Conservation (phyloP, 2,888 invertebrate species). For the Pheosia gnoma region DNA sequence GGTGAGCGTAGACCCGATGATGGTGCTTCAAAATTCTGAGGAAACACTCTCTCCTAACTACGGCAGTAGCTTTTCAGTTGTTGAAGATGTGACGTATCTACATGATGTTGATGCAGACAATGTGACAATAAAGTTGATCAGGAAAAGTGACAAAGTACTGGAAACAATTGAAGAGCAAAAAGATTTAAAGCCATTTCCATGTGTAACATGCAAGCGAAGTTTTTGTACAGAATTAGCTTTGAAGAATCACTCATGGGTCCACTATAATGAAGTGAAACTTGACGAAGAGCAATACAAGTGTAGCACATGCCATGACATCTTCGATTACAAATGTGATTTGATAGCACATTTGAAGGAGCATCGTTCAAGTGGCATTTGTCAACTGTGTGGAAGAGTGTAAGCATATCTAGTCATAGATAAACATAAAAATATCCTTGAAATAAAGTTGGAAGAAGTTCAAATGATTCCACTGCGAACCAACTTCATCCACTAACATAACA, state of each 20-base stretch:
- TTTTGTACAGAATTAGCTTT: constrained; percentile 84
- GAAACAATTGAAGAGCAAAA: constrained; percentile 34
- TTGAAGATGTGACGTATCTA: constrained; percentile 53
- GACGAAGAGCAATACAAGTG: constrained; percentile 67
- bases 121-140: constrained; percentile 70
- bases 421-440: too few species aligned
- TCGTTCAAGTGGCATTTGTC: constrained; percentile 85
- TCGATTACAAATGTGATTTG: constrained; percentile 85
- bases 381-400: constrained; percentile 88
- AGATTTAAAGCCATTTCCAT: constrained; percentile 78
- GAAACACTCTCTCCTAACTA: constrained; percentile 47
- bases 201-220: constrained; percentile 80
- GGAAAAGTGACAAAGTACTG: constrained; percentile 36
- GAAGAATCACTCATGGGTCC: constrained; percentile 86
- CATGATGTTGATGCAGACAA: constrained; percentile 58
- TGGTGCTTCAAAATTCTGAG: constrained; percentile 85
- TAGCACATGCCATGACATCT: constrained; percentile 85
- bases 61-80: constrained; percentile 32
- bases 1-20: constrained; percentile 88
- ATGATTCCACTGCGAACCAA: too few species aligned
- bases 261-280: constrained; percentile 59
- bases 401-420: constrained; percentile 42
- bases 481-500: too few species aligned
- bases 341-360: constrained; percentile 86
- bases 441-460: too few species aligned